These are phyloP conservation scores for Phyllostomus discolor DNA, from an alignment of 2,113 vertebrate genomes.

Conservation along the genomic window DNA sequence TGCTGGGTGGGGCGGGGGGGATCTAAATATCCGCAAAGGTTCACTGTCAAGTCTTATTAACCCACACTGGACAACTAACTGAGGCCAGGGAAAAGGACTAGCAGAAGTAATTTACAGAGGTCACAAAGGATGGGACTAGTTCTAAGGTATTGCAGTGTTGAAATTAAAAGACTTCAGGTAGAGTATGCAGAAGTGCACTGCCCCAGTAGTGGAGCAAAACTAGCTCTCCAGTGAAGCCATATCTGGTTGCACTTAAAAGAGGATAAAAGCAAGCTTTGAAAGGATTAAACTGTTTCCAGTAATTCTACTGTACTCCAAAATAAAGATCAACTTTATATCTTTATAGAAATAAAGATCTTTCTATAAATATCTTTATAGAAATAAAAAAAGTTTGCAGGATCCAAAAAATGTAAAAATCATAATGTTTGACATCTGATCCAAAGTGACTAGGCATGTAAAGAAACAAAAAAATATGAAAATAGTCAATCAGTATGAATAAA, in stretches of 20 bases:
- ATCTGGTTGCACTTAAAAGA: background rate
- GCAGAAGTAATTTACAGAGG: background rate
- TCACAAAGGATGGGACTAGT: background rate
- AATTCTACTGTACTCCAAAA: background rate
- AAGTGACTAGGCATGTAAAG: background rate
- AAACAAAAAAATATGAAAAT: background rate
- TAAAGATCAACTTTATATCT: no score
- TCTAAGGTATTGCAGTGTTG: background rate
- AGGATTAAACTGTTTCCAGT: background rate
- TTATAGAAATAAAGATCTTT: no score
- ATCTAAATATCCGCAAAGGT: background rate
- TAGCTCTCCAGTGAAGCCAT: background rate
- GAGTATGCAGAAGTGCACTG: background rate
- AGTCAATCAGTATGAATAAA: background rate
- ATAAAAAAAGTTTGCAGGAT: background rate
- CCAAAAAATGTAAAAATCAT: background rate
- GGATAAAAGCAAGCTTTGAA: background rate
- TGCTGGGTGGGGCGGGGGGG: no score
- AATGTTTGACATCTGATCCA: background rate
- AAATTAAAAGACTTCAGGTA: background rate
- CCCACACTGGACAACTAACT: background rate
- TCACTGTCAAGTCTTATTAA: background rate
- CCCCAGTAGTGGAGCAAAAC: background rate
- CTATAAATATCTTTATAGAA: no score
- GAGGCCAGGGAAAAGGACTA: background rate